A percentile compares a stretch with the other conserved stretches of the same genome.
Evolutionary conservation across 2,113 vertebrate species (phyloP).

Genomic region (Eublepharis macularius): DNA sequence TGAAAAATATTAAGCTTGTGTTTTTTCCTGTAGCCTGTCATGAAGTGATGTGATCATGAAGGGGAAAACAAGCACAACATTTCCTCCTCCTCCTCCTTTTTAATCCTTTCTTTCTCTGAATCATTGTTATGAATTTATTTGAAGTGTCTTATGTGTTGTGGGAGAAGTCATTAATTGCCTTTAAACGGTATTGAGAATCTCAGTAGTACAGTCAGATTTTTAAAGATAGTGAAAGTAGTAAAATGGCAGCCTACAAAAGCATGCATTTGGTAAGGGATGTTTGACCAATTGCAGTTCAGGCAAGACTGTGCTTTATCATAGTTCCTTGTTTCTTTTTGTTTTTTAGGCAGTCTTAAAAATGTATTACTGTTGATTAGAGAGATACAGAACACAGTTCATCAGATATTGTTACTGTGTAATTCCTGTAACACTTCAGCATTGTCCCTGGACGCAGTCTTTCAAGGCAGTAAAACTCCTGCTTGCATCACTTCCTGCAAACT

Average conservation of each 20-base stretch:
- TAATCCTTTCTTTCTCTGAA: background rate
- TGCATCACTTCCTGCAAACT: too few relatives aligned
- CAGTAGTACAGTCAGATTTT: background rate
- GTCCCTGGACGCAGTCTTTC: background rate
- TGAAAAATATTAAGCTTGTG: conserved; percentile 25
- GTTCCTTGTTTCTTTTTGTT: background rate
- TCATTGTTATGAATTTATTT: conserved; percentile 16
- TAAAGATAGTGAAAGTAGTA: background rate
- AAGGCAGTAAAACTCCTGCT: too few relatives aligned
- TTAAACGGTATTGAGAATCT: conserved; percentile 1
- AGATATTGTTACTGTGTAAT: background rate
- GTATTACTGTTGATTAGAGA: background rate
- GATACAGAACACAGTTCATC: background rate
- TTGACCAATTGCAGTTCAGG: background rate
- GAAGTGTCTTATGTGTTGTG: background rate
- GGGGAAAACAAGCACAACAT: background rate
- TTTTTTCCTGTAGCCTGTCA: conserved; percentile 4
- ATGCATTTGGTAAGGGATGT: background rate
- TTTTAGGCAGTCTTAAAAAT: background rate
- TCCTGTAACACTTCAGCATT: background rate
- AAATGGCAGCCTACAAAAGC: background rate
- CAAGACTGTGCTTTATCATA: background rate
- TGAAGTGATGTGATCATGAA: background rate
- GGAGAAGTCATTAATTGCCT: background rate
- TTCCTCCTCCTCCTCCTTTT: background rate